phyloP scores from a whole-genome alignment of 1,140 invertebrate species.

The Meloidogyne exigua region DNA sequence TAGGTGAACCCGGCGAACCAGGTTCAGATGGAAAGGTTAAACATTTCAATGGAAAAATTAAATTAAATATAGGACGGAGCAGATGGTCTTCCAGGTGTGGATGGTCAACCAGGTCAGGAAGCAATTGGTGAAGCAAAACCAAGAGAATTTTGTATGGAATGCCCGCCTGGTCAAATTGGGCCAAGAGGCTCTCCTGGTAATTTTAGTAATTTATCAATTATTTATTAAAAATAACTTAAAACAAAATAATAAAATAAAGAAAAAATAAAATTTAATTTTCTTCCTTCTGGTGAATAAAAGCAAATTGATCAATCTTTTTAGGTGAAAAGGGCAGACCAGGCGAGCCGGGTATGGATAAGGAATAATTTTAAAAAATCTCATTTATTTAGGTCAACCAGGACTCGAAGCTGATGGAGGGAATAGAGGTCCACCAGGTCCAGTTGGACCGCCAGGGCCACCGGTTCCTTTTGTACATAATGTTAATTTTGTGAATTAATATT shows the following conservation, averaged over 20 bases:
- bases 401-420: constrained; percentile 21
- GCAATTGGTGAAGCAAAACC: constrained; percentile 28
- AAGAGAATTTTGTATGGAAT: constrained; percentile 53
- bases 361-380: background rate
- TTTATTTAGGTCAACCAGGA: constrained; percentile 13
- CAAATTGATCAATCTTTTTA: no score
- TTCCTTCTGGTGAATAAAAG: no score
- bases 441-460: constrained; percentile 21
- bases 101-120: constrained; percentile 43
- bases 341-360: background rate
- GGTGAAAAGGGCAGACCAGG: constrained; percentile 35
- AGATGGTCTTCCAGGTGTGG: constrained; percentile 35
- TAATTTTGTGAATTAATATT: background rate
- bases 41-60: background rate
- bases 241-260: no score
- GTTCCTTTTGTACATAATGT: background rate
- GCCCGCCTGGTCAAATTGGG: constrained; percentile 44
- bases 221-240: no score
- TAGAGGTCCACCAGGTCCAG: constrained; percentile 8
- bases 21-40: constrained; percentile 39
- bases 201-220: no score
- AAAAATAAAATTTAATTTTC: no score
- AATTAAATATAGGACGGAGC: constrained; percentile 24
- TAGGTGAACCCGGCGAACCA: constrained; percentile 31
- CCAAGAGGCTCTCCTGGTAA: constrained; percentile 38